These are phyloP conservation scores for Hoplodrina blanda DNA, from an alignment of 2,888 invertebrate species.

Conservation along the genomic window DNA sequence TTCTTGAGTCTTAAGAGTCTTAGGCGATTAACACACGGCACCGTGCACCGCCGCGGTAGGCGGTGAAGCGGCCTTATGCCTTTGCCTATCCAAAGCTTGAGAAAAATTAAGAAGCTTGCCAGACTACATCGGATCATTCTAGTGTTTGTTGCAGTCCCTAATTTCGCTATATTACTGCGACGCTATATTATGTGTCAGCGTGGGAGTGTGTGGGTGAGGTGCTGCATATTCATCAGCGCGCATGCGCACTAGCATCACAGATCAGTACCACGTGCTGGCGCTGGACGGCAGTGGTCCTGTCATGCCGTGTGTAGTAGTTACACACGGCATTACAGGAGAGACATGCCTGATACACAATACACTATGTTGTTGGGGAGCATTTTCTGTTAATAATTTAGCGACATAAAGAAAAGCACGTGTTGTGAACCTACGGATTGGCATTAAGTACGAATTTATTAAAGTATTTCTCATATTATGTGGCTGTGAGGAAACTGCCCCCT, in stretches of 20 bases:
- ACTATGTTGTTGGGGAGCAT: background rate
- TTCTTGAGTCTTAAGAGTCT: too few relatives aligned
- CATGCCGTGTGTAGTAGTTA: background rate
- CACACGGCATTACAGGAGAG: background rate
- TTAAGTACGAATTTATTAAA: too few relatives aligned
- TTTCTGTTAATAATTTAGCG: slow-evolving; percentile 3
- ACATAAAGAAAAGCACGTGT: background rate
- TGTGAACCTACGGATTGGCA: too few relatives aligned
- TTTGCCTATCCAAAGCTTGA: too few relatives aligned
- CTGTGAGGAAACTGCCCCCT: background rate
- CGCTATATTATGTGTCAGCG: slow-evolving; percentile 23
- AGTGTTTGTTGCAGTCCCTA: background rate
- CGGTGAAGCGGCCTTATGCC: too few relatives aligned
- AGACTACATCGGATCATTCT: background rate
- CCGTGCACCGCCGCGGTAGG: too few relatives aligned
- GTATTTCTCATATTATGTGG: background rate
- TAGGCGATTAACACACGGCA: too few relatives aligned
- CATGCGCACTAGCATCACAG: background rate
- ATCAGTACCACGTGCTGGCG: slow-evolving; percentile 39
- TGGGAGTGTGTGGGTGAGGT: slow-evolving; percentile 50
- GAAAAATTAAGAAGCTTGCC: too few relatives aligned
- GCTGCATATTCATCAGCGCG: slow-evolving; percentile 40
- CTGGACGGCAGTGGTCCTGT: slow-evolving; percentile 1
- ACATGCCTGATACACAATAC: background rate
- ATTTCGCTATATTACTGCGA: slow-evolving; percentile 9